phyloP scores from a whole-genome alignment of 2,113 vertebrate genomes.

The Circaetus gallicus region DNA sequence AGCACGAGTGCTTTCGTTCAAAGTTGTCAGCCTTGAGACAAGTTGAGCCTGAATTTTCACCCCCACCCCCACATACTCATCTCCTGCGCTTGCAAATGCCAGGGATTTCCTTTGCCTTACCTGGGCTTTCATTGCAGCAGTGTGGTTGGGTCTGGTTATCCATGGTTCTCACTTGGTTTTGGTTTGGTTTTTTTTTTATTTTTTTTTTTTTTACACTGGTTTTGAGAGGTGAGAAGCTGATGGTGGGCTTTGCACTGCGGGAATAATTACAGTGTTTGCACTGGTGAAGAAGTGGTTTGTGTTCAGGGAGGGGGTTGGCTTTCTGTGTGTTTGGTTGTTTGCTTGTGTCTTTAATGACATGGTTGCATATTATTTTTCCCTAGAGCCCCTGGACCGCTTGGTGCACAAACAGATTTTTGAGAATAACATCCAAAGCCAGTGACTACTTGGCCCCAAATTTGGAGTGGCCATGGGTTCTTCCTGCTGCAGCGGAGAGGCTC shows the following conservation, averaged over 20 bases:
- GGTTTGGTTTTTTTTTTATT: too few relatives aligned
- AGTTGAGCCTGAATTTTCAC: neutral
- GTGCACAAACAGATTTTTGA: neutral
- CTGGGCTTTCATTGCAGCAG: neutral
- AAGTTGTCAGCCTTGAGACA: neutral
- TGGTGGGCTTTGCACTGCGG: neutral
- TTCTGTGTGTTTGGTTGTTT: neutral
- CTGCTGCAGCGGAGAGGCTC: neutral
- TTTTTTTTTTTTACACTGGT: too few relatives aligned
- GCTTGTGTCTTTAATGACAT: neutral
- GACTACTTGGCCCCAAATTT: neutral
- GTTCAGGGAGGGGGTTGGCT: neutral
- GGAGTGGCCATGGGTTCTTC: neutral
- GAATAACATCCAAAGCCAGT: neutral
- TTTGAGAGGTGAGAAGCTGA: neutral
- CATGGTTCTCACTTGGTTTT: too few relatives aligned
- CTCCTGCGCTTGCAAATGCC: neutral
- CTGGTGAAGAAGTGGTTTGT: neutral
- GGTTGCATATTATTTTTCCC: neutral
- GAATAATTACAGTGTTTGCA: neutral
- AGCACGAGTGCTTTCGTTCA: neutral
- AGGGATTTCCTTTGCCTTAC: neutral
- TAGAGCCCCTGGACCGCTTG: neutral
- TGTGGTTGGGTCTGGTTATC: neutral
- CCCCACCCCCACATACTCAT: neutral